Base-by-base conservation (phyloP, 92 coral and sea anemone species). In the Desmophyllum pertusum region DNA sequence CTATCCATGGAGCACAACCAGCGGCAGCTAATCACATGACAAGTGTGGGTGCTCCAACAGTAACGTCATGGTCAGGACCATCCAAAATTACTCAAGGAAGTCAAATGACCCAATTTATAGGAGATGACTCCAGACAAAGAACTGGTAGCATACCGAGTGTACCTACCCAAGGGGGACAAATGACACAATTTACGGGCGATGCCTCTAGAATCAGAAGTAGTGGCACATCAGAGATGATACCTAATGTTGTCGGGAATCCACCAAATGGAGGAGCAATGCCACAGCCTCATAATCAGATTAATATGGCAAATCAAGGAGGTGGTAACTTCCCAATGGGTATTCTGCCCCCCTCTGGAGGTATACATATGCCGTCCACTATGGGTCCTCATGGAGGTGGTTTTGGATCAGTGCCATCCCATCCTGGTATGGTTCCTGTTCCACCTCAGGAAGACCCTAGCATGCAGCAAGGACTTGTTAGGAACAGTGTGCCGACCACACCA, bases 191-290 rank as follows among this genome's bases (percentile, higher is more conserved):
- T 59, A 40, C 52, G 23, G 36, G 57, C 21, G 70, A 80, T 11
- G 52, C 37, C 30, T 46, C 65, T 10, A 67, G 70, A 68, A 23
- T 25, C 74, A 80, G 76, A 67, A 18, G 76, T 21, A 38, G 45
- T 81, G 71, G 86, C 68, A 57, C 30, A 42, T n/a, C 71, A 23
- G 86, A 59, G 55, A 70, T 61, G 78, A 40, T 81, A 42, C n/a
- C 77, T 0, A 39, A 52, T 37, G 70, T 18, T 27, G 48, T 39
- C 46, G 51, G 42, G 9, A 70, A 71, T 51, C n/a, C 72, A 45
- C 46, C 63, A 15, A 48, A 15, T 80, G 39, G 67, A 66, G 64
- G 42, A 33, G 36, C 52, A 68, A 68, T 80, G 67, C 43, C 76
- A 13, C 84, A 66, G n/a, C 50, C 55, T 38, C 70, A 39, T n/a